These are phyloP conservation scores for Trachops cirrhosus DNA, from an alignment of 2,797 vertebrate genomes.

Conservation along the genomic window DNA sequence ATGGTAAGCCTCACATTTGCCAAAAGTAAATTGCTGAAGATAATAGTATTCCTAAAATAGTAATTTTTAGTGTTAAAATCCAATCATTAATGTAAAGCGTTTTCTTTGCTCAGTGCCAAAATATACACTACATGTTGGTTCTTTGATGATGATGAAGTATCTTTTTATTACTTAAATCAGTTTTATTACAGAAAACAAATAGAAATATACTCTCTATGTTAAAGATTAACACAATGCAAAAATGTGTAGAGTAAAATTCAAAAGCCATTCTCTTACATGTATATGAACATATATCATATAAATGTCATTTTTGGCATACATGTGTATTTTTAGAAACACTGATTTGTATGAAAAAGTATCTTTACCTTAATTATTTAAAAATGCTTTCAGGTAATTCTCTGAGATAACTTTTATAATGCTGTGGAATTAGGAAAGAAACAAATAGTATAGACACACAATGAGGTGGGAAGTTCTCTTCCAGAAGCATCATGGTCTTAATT, in stretches of 20 bases:
- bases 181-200: not conserved
- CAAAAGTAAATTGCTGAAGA: not conserved
- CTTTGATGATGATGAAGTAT: not conserved
- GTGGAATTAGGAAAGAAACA: not conserved
- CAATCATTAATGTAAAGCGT: not conserved
- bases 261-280: not conserved
- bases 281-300: not conserved
- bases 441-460: not conserved
- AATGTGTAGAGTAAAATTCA: not conserved
- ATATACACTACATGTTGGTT: not conserved
- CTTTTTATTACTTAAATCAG: not conserved
- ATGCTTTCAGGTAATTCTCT: not conserved
- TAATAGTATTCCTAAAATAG: not conserved
- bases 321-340: not conserved
- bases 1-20: not conserved
- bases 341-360: not conserved
- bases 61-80: conserved; percentile 14
- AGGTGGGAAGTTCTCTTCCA: not conserved
- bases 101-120: not conserved
- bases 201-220: not conserved
- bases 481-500: accelerated
- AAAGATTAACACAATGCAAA: not conserved
- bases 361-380: not conserved
- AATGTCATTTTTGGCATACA: not conserved
- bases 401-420: not conserved